Evolutionary conservation across 2,113 vertebrate species (phyloP), one percentile per base, ranked within the genome.

Genomic region (Notarius quadriscutis): DNA sequence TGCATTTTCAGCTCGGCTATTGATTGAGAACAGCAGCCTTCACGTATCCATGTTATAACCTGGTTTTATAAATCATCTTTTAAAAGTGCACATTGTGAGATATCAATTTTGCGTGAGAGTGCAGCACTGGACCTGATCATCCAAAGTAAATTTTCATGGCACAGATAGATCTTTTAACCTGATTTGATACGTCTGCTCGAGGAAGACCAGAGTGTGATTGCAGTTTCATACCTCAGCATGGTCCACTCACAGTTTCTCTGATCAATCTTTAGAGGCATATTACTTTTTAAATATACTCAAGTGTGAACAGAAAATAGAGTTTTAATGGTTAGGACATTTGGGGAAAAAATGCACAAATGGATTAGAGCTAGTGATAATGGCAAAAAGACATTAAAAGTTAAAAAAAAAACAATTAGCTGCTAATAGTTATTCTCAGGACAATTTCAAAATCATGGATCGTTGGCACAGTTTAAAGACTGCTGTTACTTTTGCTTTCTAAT

Each of bases 141-240:
- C 63, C 81, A 69, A 81, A 84, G n/a, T 20, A 27, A n/a, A 77
- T 55, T 88, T 74, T 86, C 58, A 80, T 79, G 84, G 79, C 67
- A n/a, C 55, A 7, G 14, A 10, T 51, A 75, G 69, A 62, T 80
- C 87, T 86, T 60, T 79, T 87, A 17, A 15, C 55, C 12, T 8
- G 25, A 83, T 87, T 75, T 71, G 69, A 89, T 85, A 67, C 58
- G 75, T 80, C 81, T 77, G 86, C 11, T 27, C 30, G 57, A 48
- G 53, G 80, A 83, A 80, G 62, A 57, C 78, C 18, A 27, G 60
- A 83, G 34, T 7, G 67, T 55, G 15, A 50, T 20, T 67, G 84
- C n/a, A 48, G 34, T 78, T 69, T 83, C 60, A 71, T 79, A 84
- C 34, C 20, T 72, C 48, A 67, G 62, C 27, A 22, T 86, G 86